These are phyloP conservation scores for Drosophila erecta DNA, from an alignment of 1,140 invertebrate species.

Conservation along the genomic window DNA sequence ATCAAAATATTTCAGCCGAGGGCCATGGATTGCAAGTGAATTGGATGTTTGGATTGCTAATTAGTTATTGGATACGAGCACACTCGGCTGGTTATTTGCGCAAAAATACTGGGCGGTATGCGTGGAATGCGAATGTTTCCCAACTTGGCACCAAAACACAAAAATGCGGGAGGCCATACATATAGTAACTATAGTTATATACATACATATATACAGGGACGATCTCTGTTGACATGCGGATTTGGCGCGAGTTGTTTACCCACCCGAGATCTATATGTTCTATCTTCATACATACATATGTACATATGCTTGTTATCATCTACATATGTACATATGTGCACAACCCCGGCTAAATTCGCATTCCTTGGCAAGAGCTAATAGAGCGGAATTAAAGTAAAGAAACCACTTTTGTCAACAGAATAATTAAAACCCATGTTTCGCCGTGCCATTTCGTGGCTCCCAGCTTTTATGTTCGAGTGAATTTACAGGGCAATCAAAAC, in stretches of 20 bases:
- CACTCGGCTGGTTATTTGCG: constrained; percentile 35
- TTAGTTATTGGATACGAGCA: constrained; percentile 59
- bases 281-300: constrained; percentile 24
- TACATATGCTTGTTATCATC: constrained; percentile 28
- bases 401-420: constrained; percentile 69
- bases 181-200: not conserved
- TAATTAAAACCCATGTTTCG: constrained; percentile 60
- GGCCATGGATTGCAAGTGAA: constrained; percentile 12
- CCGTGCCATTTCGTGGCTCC: constrained; percentile 13
- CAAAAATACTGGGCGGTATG: constrained; percentile 61
- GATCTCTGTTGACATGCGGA: constrained; percentile 64
- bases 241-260: constrained; percentile 71
- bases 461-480: constrained; percentile 54
- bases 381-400: constrained; percentile 55
- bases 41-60: constrained; percentile 63
- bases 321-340: constrained; percentile 21
- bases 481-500: constrained; percentile 53
- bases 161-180: constrained; percentile 18
- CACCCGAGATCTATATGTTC: constrained; percentile 55
- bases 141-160: constrained; percentile 53
- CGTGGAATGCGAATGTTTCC: constrained; percentile 67
- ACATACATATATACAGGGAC: constrained; percentile 18
- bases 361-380: constrained; percentile 51
- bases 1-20: constrained; percentile 40
- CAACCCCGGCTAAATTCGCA: constrained; percentile 54